phyloP scores from a whole-genome alignment of 2,888 invertebrate genomes.

The Chloroclystis v-ata region DNA sequence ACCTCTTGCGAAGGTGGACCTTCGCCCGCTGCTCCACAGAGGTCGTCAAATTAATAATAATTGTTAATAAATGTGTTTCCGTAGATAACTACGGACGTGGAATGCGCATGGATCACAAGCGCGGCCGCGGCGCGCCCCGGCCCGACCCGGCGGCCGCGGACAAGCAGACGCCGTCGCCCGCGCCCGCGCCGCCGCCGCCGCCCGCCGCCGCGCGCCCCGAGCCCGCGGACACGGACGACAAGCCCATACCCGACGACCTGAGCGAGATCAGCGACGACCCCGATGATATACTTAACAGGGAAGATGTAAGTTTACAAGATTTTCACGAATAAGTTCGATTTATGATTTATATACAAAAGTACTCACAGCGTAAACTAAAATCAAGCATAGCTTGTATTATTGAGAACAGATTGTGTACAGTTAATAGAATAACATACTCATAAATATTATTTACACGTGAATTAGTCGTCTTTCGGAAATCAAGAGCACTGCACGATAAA shows the following conservation, averaged over 20 bases:
- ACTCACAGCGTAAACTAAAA: too few species aligned
- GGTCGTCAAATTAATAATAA: too few species aligned
- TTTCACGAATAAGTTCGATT: not conserved
- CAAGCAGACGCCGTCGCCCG: constrained; percentile 55
- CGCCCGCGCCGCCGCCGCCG: constrained; percentile 53
- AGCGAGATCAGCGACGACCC: constrained; percentile 94
- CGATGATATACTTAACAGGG: constrained; percentile 90
- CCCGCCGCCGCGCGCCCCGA: constrained; percentile 57
- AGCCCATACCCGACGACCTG: constrained; percentile 82
- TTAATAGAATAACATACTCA: too few species aligned
- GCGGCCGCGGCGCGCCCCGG: constrained; percentile 50
- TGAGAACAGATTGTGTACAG: too few species aligned
- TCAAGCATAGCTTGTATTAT: too few species aligned
- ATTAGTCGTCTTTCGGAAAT: too few species aligned
- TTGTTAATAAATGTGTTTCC: not conserved
- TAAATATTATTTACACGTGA: too few species aligned
- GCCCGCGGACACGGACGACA: constrained; percentile 67
- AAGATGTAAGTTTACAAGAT: constrained; percentile 72
- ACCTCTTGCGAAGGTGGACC: too few species aligned
- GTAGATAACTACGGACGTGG: constrained; percentile 67
- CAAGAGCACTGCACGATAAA: too few species aligned
- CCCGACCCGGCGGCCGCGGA: constrained; percentile 53
- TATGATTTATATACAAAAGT: too few species aligned
- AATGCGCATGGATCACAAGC: constrained; percentile 67
- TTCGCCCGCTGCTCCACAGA: too few species aligned